Evolutionary conservation across 2,888 invertebrate species (phyloP).

Genomic region (Anthrax anthrax): DNA sequence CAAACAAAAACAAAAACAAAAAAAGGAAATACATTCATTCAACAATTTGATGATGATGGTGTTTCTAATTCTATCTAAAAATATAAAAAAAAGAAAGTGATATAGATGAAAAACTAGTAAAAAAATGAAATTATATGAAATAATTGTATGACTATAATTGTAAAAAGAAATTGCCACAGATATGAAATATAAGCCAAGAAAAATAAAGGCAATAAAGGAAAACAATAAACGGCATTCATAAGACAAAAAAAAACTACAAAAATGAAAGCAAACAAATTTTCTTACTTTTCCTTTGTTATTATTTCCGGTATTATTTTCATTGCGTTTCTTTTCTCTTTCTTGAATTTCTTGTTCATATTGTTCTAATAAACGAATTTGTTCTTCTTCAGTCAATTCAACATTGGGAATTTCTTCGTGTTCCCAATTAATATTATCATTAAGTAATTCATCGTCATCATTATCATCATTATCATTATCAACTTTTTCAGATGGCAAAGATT

Average conservation of each 20-base stretch:
- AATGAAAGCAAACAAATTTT: not conserved
- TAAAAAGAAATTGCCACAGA: too few relatives aligned
- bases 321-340: constrained; percentile 12
- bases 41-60: not conserved
- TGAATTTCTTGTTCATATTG: constrained; percentile 51
- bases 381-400: constrained; percentile 54
- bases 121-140: too few relatives aligned
- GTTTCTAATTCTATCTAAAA: not conserved
- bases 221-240: not conserved
- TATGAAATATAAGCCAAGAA: too few relatives aligned
- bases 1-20: too few relatives aligned
- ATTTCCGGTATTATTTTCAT: constrained; percentile 1
- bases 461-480: not conserved
- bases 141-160: too few relatives aligned
- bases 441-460: constrained; percentile 1
- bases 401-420: constrained; percentile 50
- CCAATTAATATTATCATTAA: constrained; percentile 35
- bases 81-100: not conserved
- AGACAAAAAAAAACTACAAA: too few relatives aligned
- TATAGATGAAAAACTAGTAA: too few relatives aligned
- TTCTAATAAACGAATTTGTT: constrained; percentile 49
- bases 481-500: not conserved
- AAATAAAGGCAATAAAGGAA: too few relatives aligned
- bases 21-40: too few relatives aligned
- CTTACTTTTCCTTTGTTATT: constrained; percentile 10